A percentile compares a stretch with the other conserved stretches of the same genome.
Conservation (phyloP, 1,140 invertebrate species). For the Trachymyrmex cornetzi region DNA sequence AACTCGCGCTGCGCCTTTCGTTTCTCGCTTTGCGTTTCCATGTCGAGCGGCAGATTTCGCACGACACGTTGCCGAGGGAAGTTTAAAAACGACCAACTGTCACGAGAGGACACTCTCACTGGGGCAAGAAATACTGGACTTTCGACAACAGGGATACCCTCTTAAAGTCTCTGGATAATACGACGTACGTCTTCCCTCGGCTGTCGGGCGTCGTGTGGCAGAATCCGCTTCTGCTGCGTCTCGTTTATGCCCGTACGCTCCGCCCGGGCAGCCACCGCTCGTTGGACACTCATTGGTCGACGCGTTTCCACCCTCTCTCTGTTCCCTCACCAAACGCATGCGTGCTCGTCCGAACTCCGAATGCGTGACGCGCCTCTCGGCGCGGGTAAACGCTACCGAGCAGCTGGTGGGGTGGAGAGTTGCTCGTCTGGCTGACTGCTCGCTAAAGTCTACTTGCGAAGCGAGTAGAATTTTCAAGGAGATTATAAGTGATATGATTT, state of each 20-base stretch:
- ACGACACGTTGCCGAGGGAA: conserved; percentile 15
- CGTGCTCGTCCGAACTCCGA: conserved; percentile 60
- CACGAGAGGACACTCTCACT: conserved; percentile 45
- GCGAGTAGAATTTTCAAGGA: conserved; percentile 1
- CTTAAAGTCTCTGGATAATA: not conserved
- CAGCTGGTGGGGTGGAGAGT: conserved; percentile 56
- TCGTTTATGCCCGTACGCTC: conserved; percentile 78
- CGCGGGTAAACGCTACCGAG: conserved; percentile 60
- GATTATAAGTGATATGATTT: conserved; percentile 19
- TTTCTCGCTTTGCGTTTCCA: conserved; percentile 13
- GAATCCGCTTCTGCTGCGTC: conserved; percentile 66
- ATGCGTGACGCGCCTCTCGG: conserved; percentile 62
- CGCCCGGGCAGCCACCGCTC: conserved; percentile 72
- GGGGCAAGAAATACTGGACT: not conserved
- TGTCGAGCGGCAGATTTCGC: not conserved
- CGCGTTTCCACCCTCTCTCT: conserved; percentile 52
- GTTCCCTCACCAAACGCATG: conserved; percentile 36
- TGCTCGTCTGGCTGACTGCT: not conserved
- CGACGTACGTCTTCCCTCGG: conserved; percentile 71
- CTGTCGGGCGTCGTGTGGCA: conserved; percentile 84
- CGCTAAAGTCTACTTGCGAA: not conserved
- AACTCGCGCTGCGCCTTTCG: conserved; percentile 23
- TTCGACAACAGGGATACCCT: not conserved
- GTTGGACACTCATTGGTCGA: conserved; percentile 65
- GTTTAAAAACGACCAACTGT: not conserved